Base-by-base conservation (phyloP, 2,888 invertebrate species). In the Elgonia sp. region DNA sequence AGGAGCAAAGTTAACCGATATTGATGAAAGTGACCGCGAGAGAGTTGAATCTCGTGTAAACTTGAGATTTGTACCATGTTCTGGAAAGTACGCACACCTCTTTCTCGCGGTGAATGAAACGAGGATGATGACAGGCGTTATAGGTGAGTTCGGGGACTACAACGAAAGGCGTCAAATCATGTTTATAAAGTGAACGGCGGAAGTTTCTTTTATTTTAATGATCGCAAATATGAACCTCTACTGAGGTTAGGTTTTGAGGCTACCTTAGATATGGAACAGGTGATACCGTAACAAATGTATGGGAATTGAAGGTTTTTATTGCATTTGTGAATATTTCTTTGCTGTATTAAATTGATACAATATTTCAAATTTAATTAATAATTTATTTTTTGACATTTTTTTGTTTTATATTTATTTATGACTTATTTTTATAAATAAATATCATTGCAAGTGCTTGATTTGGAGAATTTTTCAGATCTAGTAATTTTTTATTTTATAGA, bases 1-100 rank as follows among this genome's bases (percentile, higher is more conserved):
- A 21, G 55, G 70, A 53, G 57, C 81, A n/a, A 46, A 69, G 82
- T 76, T 75, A 62, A 37, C 37, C 70, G 86, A 76, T 82, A 86
- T 82, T 86, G 81, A 86, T 82, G 76, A 82, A 86, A 86, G 76
- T 82, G 82, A 82, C 86, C 86, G 86, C 86, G 86, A 86, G 82
- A 82, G 86, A 86, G 86, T 79, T 14, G 85, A 73, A 20, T 85
- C 85, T 75, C 80, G 73, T 79, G 79, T 85, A 80, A 75, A 86
- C 62, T 53, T 70, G 75, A 72, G 86, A 79, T 83, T 79, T 79
- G 77, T 83, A 73, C 82, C 79, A 60, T 82, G 86, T 86, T 65
- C 65, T 83, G 79, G 82, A 86, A 86, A 86, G 86, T 76, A 40
- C 62, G 63, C 69, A 75, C 63, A 75, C 63, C 75, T 81, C 62